Base-by-base conservation (phyloP, 2,113 vertebrate species). In the Mus pahari region DNA sequence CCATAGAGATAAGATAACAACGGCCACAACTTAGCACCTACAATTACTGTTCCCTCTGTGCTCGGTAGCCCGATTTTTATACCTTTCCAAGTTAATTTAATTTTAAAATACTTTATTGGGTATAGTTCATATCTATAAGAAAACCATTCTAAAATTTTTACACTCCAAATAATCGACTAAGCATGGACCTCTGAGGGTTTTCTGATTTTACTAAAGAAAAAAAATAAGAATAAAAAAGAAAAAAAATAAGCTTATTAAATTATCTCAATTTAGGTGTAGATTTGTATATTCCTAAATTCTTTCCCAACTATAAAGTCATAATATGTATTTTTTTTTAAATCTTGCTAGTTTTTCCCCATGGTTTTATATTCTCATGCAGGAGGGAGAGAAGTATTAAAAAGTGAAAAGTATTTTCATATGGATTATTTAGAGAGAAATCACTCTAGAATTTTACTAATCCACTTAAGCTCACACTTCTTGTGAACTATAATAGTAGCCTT, bases 371-470 rank as follows among this genome's bases (percentile, higher is more conserved):
- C 70, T 42, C 74, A 28, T 89, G 96, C 92, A 92, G 82, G 62
- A 96, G 94, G 13, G 74, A 97, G 78, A n/a, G n/a, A n/a, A n/a
- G n/a, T n/a, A n/a, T 84, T 96, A 89, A 98, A 96, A 64, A 98
- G 98, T 98, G 96, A 71, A 74, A 98, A 93, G 31, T 97, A 97
- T 97, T 98, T 97, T 97, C 74, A 71, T 94, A 96, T 96, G 96
- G 92, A 96, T 93, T 96, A 92, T 86, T 92, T 98, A 98, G 95
- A 84, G 77, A 82, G 86, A 89, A 98, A 93, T 90, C 96, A 98
- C 97, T 71, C 48, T 84, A 97, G 86, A 97, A 96, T 97, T 86
- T 96, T 78, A 60, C 97, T 95, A 88, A 96, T 97, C 81, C 88
- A 83, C 74, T 98, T 96, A 96, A 95, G 97, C 97, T 96, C 64